These are phyloP conservation scores for Parnassius smintheus DNA, from an alignment of 2,888 invertebrate genomes.

Conservation along the genomic window DNA sequence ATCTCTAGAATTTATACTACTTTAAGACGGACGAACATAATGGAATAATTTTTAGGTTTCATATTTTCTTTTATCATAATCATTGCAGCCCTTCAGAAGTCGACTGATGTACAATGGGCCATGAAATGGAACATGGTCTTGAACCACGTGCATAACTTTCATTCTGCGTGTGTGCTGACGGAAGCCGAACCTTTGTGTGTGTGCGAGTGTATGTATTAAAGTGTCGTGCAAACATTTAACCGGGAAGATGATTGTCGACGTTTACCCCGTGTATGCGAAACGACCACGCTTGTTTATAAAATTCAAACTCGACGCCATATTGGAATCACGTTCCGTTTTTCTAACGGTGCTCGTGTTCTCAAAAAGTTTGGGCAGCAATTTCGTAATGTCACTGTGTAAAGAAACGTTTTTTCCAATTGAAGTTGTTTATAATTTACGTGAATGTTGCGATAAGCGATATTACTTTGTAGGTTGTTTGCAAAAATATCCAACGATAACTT, in stretches of 20 bases:
- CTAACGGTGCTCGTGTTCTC: slow-evolving; percentile 1
- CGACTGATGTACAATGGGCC: no score
- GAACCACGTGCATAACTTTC: no score
- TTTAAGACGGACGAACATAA: no score
- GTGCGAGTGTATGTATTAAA: no score
- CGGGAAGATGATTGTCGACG: not conserved
- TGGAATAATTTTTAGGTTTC: no score
- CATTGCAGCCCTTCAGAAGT: no score
- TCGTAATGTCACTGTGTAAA: slow-evolving; percentile 2
- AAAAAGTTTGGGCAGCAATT: slow-evolving; percentile 9
- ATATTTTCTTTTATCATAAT: no score
- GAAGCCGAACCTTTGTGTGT: no score
- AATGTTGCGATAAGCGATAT: not conserved
- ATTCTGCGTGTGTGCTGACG: no score
- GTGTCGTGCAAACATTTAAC: no score
- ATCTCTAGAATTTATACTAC: no score
- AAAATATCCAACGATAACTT: not conserved
- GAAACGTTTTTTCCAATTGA: slow-evolving; percentile 1
- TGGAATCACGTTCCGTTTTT: slow-evolving; percentile 8
- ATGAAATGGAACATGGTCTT: no score
- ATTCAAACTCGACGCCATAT: not conserved
- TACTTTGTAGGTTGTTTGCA: not conserved
- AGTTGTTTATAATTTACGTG: slow-evolving; percentile 7
- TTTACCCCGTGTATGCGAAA: not conserved
- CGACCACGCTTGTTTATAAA: slow-evolving; percentile 1